Conservation (phyloP, 1,140 invertebrate genomes). For the Drosophila ohnishii region DNA sequence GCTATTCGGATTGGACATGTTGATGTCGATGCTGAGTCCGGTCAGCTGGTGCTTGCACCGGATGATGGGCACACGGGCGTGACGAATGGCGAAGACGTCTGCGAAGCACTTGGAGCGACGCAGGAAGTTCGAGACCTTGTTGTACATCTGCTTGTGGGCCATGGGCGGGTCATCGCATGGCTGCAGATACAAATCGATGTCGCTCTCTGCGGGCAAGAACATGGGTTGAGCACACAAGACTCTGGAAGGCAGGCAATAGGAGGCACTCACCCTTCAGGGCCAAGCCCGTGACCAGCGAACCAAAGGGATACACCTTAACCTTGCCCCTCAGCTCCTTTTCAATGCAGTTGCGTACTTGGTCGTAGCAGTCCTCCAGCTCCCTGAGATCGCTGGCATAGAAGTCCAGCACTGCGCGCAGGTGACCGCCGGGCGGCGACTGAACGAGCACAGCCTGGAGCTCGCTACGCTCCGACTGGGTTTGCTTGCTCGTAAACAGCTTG, state of each 20-base stretch:
- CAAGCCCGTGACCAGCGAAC: constrained; percentile 71
- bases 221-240: neutral
- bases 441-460: constrained; percentile 25
- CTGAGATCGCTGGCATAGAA: constrained; percentile 42
- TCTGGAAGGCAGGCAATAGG: no score
- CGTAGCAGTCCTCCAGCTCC: constrained; percentile 39
- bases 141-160: constrained; percentile 44
- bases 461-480: constrained; percentile 54
- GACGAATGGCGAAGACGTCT: constrained; percentile 61
- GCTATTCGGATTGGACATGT: constrained; percentile 68
- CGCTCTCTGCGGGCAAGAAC: constrained; percentile 53
- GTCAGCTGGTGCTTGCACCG: constrained; percentile 64
- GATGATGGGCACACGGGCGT: constrained; percentile 75
- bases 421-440: constrained; percentile 22
- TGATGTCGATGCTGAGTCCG: constrained; percentile 70
- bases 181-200: constrained; percentile 72
- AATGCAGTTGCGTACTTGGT: constrained; percentile 47
- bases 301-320: constrained; percentile 62
- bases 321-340: constrained; percentile 34
- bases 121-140: constrained; percentile 46
- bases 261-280: constrained; percentile 58
- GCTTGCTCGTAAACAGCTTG: constrained; percentile 48
- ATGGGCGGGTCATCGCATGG: constrained; percentile 8
- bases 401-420: constrained; percentile 47
- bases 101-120: constrained; percentile 52